Evolutionary conservation across 2,888 invertebrate species (phyloP), one percentile per base, ranked within the genome.

Genomic region (Tethea ocularis): DNA sequence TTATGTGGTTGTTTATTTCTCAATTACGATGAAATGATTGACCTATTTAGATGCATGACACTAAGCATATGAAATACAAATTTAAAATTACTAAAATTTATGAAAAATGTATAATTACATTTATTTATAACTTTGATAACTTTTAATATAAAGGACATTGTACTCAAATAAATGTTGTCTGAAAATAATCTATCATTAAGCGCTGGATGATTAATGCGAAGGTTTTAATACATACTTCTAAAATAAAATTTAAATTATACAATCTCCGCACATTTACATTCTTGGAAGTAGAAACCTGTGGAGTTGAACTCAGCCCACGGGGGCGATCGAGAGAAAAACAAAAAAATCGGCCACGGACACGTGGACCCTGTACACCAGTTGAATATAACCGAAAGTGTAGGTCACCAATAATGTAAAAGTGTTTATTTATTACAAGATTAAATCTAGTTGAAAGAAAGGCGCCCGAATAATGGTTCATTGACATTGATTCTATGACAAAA

Each of bases 401-500:
- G 52, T 53, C 53, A 23, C 38, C 26, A 17, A 17, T 6, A 41
- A 38, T 56, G 17, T 20, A 38, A 57, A 54, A 57, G 60, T 62
- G 60, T 55, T 58, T 64, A 29, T 61, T 52, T 62, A 62, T 62
- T 57, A 55, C 60, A 57, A 61, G 64, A 66, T 65, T 61, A 61
- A 38, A 63, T 53, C 53, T 38, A 26, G 56, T 58, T 41, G 73
- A 71, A 74, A 64, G n/a, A 69, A 66, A 71, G 66, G 66, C 64
- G 68, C 64, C 62, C 57, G 60, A 62, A 64, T 67, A 75, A 64
- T 71, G 70, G 90, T 87, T 89, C 91, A 87, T 80, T 85, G 87
- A 88, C 88, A 84, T 76, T 75, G 70, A 76, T 80, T 77, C 78
- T 76, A 75, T 78, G 77, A 88, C 87, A 88, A 88, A 85, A 83